Evolutionary conservation across 2,888 invertebrate genomes (phyloP).

Genomic region (Eueremaeus valkanovi): DNA sequence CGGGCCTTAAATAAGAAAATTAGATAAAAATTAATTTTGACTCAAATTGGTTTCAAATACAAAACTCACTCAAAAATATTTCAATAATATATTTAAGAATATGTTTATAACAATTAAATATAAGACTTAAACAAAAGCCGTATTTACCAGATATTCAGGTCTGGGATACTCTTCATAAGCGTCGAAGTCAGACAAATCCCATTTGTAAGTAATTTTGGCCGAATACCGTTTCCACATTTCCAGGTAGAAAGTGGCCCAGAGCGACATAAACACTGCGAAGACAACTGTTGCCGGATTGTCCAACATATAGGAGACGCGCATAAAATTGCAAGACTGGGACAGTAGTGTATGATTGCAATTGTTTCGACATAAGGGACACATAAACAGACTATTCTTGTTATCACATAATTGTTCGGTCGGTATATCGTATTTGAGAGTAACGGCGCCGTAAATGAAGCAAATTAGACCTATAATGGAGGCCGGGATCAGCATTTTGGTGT

Average conservation of each 20-base stretch:
- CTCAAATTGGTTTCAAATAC: background rate
- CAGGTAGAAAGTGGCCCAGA: slow-evolving; percentile 88
- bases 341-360: slow-evolving; percentile 83
- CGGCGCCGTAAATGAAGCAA: slow-evolving; percentile 72
- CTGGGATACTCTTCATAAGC: slow-evolving; percentile 78
- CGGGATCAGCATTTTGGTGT: slow-evolving; percentile 83
- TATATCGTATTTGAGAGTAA: slow-evolving; percentile 61
- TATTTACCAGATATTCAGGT: slow-evolving; percentile 82
- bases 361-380: slow-evolving; percentile 93
- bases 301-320: slow-evolving; percentile 80
- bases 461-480: slow-evolving; percentile 73
- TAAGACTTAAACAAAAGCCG: no score
- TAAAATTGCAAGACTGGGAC: slow-evolving; percentile 75
- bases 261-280: slow-evolving; percentile 90
- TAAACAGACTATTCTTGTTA: slow-evolving; percentile 55
- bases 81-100: no score
- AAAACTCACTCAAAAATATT: no score
- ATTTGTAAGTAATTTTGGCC: slow-evolving; percentile 89
- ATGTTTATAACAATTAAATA: no score
- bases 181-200: slow-evolving; percentile 91
- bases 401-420: slow-evolving; percentile 74
- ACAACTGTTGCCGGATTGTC: slow-evolving; percentile 90
- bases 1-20: slow-evolving; percentile 56
- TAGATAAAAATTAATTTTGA: background rate
- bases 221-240: slow-evolving; percentile 96